Percentiles rank a stretch among this genome's conserved stretches.
Evolutionary conservation across 2,113 vertebrate genomes (phyloP).

Genomic region (Microcebus jonahi): DNA sequence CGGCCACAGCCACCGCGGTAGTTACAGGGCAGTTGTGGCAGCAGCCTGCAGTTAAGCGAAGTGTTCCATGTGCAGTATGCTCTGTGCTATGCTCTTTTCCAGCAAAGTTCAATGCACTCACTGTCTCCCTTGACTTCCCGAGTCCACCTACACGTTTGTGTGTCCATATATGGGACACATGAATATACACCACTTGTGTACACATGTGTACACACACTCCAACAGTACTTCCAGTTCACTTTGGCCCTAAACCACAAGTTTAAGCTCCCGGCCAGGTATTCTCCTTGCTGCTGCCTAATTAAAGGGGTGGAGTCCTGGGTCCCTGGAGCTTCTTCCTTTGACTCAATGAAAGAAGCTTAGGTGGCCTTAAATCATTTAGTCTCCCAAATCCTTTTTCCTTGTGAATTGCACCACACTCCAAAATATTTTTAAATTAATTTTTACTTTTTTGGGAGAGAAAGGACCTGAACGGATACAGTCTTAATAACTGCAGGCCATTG

Average conservation of each 20-base stretch:
- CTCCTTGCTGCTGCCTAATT: slow-evolving; percentile 25
- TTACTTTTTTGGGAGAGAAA: slow-evolving; percentile 45
- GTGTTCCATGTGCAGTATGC: rapidly evolving
- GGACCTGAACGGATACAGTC: slow-evolving; percentile 70
- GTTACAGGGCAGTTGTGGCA: not conserved
- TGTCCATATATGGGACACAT: not conserved
- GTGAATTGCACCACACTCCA: not conserved
- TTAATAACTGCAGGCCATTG: slow-evolving; percentile 77
- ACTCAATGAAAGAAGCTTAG: not conserved
- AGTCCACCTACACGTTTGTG: not conserved
- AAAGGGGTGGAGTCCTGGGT: slow-evolving; percentile 63
- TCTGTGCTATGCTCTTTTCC: not conserved
- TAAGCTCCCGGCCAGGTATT: slow-evolving; percentile 33
- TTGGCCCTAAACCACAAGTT: slow-evolving; percentile 17
- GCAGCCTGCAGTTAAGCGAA: not conserved
- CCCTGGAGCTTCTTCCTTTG: slow-evolving; percentile 20
- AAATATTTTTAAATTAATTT: slow-evolving; percentile 30
- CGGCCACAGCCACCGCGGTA: not conserved
- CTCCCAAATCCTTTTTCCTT: not conserved
- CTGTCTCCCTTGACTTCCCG: not conserved
- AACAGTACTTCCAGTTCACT: not conserved
- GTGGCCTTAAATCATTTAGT: not conserved
- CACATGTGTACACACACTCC: slow-evolving; percentile 16
- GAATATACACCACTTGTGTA: not conserved
- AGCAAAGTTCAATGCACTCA: not conserved